Evolutionary conservation across 2,797 vertebrate genomes (phyloP).

Genomic region (Meda fulgida): DNA sequence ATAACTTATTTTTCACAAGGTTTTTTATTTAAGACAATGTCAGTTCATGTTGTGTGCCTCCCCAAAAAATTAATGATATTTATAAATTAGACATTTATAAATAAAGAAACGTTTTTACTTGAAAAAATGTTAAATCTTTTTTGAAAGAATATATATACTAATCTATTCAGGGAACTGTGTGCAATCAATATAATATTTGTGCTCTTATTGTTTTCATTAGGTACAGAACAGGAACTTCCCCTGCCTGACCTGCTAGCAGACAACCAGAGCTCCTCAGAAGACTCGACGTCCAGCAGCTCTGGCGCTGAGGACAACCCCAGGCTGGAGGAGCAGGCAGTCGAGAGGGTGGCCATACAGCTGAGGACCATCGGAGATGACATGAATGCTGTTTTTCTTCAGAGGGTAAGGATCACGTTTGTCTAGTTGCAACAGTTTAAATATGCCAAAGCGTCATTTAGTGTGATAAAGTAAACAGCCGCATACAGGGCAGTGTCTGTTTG

Average conservation of each 20-base stretch:
- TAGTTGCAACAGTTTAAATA: constrained; percentile 22
- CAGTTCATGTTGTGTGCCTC: not conserved
- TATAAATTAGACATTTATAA: not conserved
- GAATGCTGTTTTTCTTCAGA: constrained; percentile 67
- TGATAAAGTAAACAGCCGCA: not conserved
- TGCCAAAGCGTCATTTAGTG: constrained; percentile 9
- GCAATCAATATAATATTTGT: not conserved
- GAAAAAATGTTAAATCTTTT: not conserved
- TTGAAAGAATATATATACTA: not conserved
- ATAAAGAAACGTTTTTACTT: not conserved
- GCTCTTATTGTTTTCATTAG: constrained; percentile 53
- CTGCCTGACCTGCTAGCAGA: constrained; percentile 68
- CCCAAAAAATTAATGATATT: not conserved
- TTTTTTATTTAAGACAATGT: not conserved
- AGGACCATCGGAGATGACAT: constrained; percentile 76
- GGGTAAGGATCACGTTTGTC: constrained; percentile 66
- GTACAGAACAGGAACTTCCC: constrained; percentile 58
- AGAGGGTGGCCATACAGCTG: constrained; percentile 72
- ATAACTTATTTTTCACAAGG: not conserved
- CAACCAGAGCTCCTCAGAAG: constrained; percentile 52
- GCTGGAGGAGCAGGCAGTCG: constrained; percentile 60
- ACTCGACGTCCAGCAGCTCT: constrained; percentile 41
- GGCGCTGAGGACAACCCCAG: constrained; percentile 26
- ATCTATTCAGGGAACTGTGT: not conserved
- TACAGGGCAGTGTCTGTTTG: constrained; percentile 23